Conservation (phyloP, 2,797 vertebrate genomes). For the Rhodeus uyekii region DNA sequence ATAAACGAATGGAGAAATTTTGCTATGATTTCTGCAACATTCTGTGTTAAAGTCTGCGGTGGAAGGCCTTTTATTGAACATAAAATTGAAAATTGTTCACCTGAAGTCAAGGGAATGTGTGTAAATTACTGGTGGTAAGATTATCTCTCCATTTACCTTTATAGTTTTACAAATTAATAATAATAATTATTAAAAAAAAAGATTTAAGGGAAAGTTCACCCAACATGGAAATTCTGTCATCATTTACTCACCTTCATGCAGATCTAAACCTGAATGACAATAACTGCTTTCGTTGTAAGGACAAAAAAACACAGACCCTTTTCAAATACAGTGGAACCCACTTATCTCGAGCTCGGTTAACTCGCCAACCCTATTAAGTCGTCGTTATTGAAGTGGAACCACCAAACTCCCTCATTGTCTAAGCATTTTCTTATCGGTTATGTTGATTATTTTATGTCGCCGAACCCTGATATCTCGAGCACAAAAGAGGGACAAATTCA, state of each 20-base stretch:
- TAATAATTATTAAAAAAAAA: background rate
- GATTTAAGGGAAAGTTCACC: background rate
- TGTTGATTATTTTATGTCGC: too few relatives aligned
- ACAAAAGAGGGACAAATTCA: too few relatives aligned
- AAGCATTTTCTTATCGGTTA: too few relatives aligned
- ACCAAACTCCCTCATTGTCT: too few relatives aligned
- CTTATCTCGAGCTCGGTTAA: too few relatives aligned
- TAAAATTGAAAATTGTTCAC: conserved; percentile 24
- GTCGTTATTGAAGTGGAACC: too few relatives aligned
- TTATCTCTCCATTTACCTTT: conserved; percentile 37
- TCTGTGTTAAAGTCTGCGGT: background rate
- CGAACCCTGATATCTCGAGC: too few relatives aligned
- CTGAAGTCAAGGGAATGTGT: background rate
- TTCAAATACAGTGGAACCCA: too few relatives aligned
- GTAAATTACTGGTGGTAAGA: conserved; percentile 26
- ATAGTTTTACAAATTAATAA: background rate
- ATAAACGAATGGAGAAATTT: conserved; percentile 20
- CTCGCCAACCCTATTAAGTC: too few relatives aligned
- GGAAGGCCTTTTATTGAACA: conserved; percentile 25
- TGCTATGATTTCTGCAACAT: background rate
- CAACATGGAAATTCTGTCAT: background rate
- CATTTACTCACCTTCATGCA: background rate
- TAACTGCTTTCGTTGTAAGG: background rate
- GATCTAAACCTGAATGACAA: background rate
- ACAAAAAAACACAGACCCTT: background rate